Evolutionary conservation across 2,888 invertebrate species (phyloP).

Genomic region (Drosophila austrosaltans): DNA sequence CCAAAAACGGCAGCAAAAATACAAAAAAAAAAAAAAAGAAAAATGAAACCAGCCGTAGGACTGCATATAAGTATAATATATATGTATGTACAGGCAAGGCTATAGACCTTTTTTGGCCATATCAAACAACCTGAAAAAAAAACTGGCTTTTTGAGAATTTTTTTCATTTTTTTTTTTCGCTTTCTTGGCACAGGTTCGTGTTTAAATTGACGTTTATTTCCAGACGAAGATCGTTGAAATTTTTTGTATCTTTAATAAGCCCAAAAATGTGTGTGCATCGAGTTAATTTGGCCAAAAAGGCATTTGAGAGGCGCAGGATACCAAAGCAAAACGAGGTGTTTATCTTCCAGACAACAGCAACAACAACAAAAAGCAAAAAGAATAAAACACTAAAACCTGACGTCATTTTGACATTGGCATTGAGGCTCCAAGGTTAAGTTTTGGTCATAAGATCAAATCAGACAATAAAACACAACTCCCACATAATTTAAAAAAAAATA

Average conservation of each 20-base stretch:
- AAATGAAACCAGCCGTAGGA: conserved; percentile 66
- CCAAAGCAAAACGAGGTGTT: conserved; percentile 49
- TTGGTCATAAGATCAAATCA: conserved; percentile 14
- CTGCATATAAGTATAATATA: conserved; percentile 43
- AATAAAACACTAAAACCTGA: conserved; percentile 32
- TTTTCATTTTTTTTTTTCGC: conserved; percentile 30
- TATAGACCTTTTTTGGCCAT: conserved; percentile 70
- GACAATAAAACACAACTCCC: conserved; percentile 47
- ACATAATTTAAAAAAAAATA: conserved; percentile 20
- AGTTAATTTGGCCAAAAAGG: conserved; percentile 64
- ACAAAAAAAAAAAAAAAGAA: neutral
- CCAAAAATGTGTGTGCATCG: conserved; percentile 49
- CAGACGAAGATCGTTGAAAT: conserved; percentile 63
- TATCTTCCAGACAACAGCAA: conserved; percentile 49
- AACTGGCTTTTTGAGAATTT: conserved; percentile 49
- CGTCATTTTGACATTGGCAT: conserved; percentile 66
- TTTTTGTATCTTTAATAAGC: conserved; percentile 68
- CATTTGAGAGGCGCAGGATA: conserved; percentile 56
- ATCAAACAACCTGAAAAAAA: conserved; percentile 35
- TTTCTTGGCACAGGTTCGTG: conserved; percentile 1
- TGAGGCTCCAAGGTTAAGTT: conserved; percentile 53
- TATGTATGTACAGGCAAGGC: conserved; percentile 61
- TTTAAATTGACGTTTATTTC: conserved; percentile 71
- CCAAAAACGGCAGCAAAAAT: conserved; percentile 68
- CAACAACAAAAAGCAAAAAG: conserved; percentile 21